Evolutionary conservation across 2,888 invertebrate genomes (phyloP).

Genomic region (Tiliacea aurago): DNA sequence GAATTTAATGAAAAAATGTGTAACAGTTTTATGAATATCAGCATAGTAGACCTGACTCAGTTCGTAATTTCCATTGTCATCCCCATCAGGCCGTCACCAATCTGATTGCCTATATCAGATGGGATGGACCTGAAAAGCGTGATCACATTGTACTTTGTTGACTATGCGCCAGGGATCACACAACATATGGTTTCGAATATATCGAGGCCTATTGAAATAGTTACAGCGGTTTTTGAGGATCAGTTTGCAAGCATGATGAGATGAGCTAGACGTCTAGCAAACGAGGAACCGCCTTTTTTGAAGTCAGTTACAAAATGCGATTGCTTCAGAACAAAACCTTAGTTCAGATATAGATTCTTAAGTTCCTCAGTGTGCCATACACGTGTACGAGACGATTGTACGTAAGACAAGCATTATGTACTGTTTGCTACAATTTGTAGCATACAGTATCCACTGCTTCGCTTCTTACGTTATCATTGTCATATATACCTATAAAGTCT

Average conservation of each 20-base stretch:
- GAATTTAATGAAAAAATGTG: neutral
- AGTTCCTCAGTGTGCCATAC: slow-evolving; percentile 20
- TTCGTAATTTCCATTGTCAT: neutral
- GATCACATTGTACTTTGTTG: neutral
- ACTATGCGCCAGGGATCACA: neutral
- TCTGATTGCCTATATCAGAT: neutral
- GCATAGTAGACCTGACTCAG: neutral
- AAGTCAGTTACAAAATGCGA: slow-evolving; percentile 21
- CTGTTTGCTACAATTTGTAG: neutral
- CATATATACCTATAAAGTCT: neutral
- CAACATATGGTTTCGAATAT: neutral
- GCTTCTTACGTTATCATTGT: neutral
- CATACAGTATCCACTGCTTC: slow-evolving; percentile 6
- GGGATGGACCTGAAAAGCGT: neutral
- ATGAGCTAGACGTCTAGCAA: neutral
- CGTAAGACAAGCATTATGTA: no score
- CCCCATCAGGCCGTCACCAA: neutral
- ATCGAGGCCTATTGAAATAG: neutral
- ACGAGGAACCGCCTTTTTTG: slow-evolving; percentile 2
- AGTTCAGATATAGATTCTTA: slow-evolving; percentile 28
- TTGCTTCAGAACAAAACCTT: slow-evolving; percentile 47
- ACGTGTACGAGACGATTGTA: slow-evolving; percentile 30
- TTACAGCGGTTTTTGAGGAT: neutral
- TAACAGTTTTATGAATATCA: neutral
- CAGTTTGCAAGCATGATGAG: neutral